Conservation (phyloP, 2,113 vertebrate genomes). For the Mesitornis unicolor region DNA sequence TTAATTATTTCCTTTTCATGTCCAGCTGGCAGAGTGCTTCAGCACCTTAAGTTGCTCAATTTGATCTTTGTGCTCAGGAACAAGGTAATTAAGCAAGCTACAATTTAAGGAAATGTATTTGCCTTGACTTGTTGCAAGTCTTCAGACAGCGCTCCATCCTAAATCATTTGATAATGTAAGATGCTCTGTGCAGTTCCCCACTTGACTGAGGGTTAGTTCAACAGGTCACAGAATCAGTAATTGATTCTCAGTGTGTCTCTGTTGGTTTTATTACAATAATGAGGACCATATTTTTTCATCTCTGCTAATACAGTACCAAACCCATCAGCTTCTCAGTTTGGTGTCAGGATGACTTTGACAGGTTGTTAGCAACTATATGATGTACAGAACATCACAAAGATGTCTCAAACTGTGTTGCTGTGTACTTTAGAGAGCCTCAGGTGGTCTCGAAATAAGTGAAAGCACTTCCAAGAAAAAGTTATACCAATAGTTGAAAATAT, state of each 20-base stretch:
- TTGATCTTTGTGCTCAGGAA: slow-evolving; percentile 77
- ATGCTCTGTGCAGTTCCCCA: slow-evolving; percentile 19
- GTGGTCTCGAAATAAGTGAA: slow-evolving; percentile 56
- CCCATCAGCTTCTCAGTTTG: slow-evolving; percentile 75
- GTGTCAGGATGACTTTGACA: slow-evolving; percentile 77
- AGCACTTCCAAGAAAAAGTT: slow-evolving; percentile 59
- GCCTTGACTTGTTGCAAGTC: slow-evolving; percentile 62
- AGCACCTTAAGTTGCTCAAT: slow-evolving; percentile 75
- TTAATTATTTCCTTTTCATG: slow-evolving; percentile 78
- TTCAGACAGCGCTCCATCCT: slow-evolving; percentile 68
- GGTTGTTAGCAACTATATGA: slow-evolving; percentile 76
- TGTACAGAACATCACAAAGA: slow-evolving; percentile 73
- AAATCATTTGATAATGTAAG: slow-evolving; percentile 74
- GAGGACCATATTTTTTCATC: slow-evolving; percentile 75
- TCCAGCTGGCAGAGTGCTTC: slow-evolving; percentile 68
- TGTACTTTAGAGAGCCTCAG: slow-evolving; percentile 55
- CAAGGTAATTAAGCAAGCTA: slow-evolving; percentile 78
- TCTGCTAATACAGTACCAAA: slow-evolving; percentile 72
- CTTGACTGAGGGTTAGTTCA: slow-evolving; percentile 75
- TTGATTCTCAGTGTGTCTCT: slow-evolving; percentile 76
- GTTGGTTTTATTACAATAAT: slow-evolving; percentile 80
- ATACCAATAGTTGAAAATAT: slow-evolving; percentile 32
- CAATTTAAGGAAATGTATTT: slow-evolving; percentile 68
- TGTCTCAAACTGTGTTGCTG: slow-evolving; percentile 66
- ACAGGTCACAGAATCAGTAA: slow-evolving; percentile 79